Evolutionary conservation across 2,888 invertebrate genomes (phyloP), one percentile per base, ranked within the genome.

Genomic region (Drosophila melanosoma): DNA sequence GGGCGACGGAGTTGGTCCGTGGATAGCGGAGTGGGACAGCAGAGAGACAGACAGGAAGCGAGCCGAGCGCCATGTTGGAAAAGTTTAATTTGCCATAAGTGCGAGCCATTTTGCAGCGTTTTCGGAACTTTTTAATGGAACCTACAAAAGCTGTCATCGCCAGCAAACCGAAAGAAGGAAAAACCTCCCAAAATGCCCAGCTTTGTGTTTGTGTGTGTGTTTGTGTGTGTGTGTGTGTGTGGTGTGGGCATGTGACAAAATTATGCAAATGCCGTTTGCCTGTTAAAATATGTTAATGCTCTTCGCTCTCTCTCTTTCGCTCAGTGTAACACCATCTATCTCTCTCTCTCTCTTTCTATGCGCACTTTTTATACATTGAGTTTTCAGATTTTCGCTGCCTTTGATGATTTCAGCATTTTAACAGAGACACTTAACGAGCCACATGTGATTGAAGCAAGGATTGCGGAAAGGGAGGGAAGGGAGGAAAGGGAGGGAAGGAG

Each of bases 51-150:
- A 51, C 66, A 66, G 76, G 68, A 74, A 73, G 76, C 23, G 65
- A 54, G 52, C 42, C 48, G 40, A 58, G 67, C 76, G 89, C 89
- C 89, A 90, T 90, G 81, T 85, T 89, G 87, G 75, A 85, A 90
- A 91, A 91, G 89, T 86, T 91, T 90, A 90, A 91, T 91, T 91
- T 90, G 87, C 67, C 91, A 87, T 91, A 90, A 90, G 91, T 87
- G 90, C 78, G 82, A 87, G 87, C 89, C 91, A 90, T 91, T 91
- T 89, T 86, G 80, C 76, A 90, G 82, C 83, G 82, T 86, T 91
- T 90, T 91, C 81, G 68, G 60, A 84, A 86, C 82, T 82, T 82
- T 82, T 83, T 84, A 82, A 77, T 77, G 79, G 76, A 77, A 79
- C 72, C 80, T 87, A 79, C 73, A 81, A 76, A 86, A 80, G 81